Conservation (phyloP, 1,140 invertebrate species). For the Anadara kagoshimensis region DNA sequence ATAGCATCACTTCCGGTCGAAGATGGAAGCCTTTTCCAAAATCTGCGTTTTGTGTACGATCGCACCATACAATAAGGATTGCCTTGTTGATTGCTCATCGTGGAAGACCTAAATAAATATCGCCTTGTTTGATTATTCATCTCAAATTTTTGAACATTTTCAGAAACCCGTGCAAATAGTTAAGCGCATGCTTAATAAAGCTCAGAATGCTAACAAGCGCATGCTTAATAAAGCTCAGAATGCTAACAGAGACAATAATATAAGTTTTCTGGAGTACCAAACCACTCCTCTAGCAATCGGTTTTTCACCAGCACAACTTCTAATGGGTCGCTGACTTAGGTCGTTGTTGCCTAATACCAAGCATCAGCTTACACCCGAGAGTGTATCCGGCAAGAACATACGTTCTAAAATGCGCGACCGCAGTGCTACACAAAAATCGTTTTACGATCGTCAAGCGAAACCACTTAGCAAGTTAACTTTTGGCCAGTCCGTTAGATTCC, state of each 20-base stretch:
- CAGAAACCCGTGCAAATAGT: slow-evolving; percentile 36
- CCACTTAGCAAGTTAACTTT: not conserved
- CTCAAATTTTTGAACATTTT: too few species aligned
- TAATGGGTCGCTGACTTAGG: slow-evolving; percentile 9
- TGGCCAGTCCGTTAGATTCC: not conserved
- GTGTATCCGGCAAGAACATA: not conserved
- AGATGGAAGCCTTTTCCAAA: too few species aligned
- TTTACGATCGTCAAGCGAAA: not conserved
- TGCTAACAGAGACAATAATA: slow-evolving; percentile 25
- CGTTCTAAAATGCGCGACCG: not conserved
- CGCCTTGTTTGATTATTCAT: too few species aligned
- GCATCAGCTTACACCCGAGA: too few species aligned
- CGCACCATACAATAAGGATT: too few species aligned
- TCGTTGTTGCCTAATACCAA: slow-evolving; percentile 9
- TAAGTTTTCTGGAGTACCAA: slow-evolving; percentile 39
- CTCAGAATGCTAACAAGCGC: slow-evolving; percentile 4
- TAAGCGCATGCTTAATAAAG: slow-evolving; percentile 34
- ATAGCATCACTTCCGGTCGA: too few species aligned
- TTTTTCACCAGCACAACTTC: slow-evolving; percentile 32
- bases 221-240: slow-evolving; percentile 26
- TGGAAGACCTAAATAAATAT: too few species aligned
- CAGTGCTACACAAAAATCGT: not conserved
- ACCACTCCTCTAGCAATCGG: slow-evolving; percentile 29
- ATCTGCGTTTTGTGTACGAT: too few species aligned
- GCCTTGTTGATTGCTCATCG: too few species aligned